Evolutionary conservation across 2,113 vertebrate species (phyloP), one percentile per base, ranked within the genome.

Genomic region (Leiothrix lutea): DNA sequence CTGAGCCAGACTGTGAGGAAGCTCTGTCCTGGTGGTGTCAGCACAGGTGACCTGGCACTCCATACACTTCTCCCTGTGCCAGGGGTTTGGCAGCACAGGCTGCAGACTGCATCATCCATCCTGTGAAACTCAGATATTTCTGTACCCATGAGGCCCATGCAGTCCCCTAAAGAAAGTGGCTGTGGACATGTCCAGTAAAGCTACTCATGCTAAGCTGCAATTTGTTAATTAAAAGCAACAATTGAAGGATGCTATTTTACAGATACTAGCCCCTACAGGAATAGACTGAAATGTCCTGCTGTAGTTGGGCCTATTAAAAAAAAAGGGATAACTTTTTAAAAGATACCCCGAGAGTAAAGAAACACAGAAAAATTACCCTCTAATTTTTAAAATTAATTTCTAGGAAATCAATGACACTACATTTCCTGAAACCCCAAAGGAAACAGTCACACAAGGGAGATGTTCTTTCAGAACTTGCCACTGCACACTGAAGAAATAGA

Each of bases 11-110:
- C 25, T 40, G 2, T 0, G 3, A 48, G 31, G 61, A 75, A 60
- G 8, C 0, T 0, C 21, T 64, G 26, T 6, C 53, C 71, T 48
- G 56, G 64, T 1, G 2, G 15, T 45, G 50, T 40, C 28, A 80
- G 36, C 0, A 1, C 48, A 31, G 53, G 48, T 47, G 75, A 18
- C 16, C 69, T 62, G 69, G 70, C 78, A 91, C n/a, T 8, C 3
- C 45, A 24, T 4, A 12, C 16, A 0, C 67, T 66, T 67, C 15
- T 89, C 28, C n/a, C 50, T 45, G 0, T 3, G n/a, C 31, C 5
- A 18, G 44, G 24, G 60, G 11, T 28, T 72, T 44, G 73, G 77
- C 60, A 73, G 80, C 33, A 60, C 47, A 15, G 47, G 35, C 6
- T 35, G 42, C 53, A 70, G 26, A 2, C 48, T n/a, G 40, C 57